Percentiles rank a stretch among this genome's conserved stretches.
phyloP scores from a whole-genome alignment of 2,113 vertebrate genomes.

The Calidris pugnax region DNA sequence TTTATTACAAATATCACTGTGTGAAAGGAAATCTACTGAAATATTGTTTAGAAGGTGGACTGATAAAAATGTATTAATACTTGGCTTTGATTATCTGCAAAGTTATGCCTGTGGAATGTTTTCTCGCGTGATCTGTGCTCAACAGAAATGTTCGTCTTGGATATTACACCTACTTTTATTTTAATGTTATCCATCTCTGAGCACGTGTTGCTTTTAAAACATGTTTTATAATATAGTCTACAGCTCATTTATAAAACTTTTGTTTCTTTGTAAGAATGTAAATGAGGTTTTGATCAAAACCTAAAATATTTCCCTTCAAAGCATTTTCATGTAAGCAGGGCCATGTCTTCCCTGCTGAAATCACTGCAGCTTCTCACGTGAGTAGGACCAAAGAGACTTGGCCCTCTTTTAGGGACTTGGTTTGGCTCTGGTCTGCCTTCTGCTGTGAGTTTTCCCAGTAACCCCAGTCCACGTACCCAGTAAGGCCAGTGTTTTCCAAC shows the following conservation, averaged over 20 bases:
- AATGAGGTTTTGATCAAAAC: slow-evolving; percentile 63
- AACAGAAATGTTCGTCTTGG: slow-evolving; percentile 61
- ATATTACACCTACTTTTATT: slow-evolving; percentile 47
- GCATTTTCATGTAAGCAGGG: slow-evolving; percentile 23
- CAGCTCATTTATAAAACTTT: slow-evolving; percentile 64
- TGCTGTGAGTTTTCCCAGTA: not conserved
- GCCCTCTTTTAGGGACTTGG: not conserved
- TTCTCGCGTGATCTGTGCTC: slow-evolving; percentile 67
- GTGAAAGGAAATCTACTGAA: slow-evolving; percentile 96
- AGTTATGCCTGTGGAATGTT: slow-evolving; percentile 74
- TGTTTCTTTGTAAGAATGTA: slow-evolving; percentile 60
- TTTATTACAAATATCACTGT: slow-evolving; percentile 95
- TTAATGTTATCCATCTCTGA: slow-evolving; percentile 52
- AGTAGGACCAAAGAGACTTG: not conserved
- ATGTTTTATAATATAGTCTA: slow-evolving; percentile 56
- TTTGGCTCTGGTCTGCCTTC: not conserved
- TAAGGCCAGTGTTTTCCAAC: not conserved
- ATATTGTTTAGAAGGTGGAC: slow-evolving; percentile 89
- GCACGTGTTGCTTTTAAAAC: slow-evolving; percentile 66
- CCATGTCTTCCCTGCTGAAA: not conserved
- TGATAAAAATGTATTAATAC: slow-evolving; percentile 81
- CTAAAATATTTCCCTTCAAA: slow-evolving; percentile 64
- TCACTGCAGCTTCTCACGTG: not conserved
- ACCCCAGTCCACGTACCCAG: not conserved
- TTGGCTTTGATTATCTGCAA: slow-evolving; percentile 80